Evolutionary conservation across 2,888 invertebrate genomes (phyloP), one percentile per base, ranked within the genome.

Genomic region (Slavum lentiscoides): DNA sequence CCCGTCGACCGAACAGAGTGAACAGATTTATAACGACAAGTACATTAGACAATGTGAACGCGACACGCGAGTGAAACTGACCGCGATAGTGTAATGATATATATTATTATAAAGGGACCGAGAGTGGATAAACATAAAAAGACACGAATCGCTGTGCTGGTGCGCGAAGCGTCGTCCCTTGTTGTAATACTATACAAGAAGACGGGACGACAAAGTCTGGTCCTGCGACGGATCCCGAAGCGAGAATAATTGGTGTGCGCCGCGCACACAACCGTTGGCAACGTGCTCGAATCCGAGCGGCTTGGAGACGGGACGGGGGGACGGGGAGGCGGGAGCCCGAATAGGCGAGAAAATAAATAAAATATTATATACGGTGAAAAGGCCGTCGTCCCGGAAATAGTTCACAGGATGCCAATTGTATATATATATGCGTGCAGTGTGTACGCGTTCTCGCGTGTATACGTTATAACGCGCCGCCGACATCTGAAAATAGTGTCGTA

Each of bases 401-500:
- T 72, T 80, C 64, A 80, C 80, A 80, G 70, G 80, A 72, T 72
- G 80, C 70, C 80, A 64, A 72, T 80, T 13, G 69, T 69, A 43
- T 74, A 66, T 39, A 23, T 7, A 5, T 49, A 59, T 69, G 19
- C 19, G 64, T 70, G 21, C 21, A 30, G 49, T 2, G 55, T 43
- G 55, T 68, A 55, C 67, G 11, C 53, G 19, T 68, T 62, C 37
- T 39, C 76, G 30, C 30, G 30, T 76, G 23, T 59, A 49, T 13
- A 49, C 49, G 59, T 30, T 55, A 21, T 43, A 49, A 23, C 66
- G 39, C 67, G 39, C 67, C 70, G 80, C 80, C 80, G 80, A 80
- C 80, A 72, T 72, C 80, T 80, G 80, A 80, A 80, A 80, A 80
- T 80, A 80, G 80, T 80, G 80, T 80, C 80, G 80, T 80, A 80